A percentile compares a stretch with the other conserved stretches of the same genome.
Conservation (phyloP, 2,888 invertebrate genomes). For the Drosophila rubida region DNA sequence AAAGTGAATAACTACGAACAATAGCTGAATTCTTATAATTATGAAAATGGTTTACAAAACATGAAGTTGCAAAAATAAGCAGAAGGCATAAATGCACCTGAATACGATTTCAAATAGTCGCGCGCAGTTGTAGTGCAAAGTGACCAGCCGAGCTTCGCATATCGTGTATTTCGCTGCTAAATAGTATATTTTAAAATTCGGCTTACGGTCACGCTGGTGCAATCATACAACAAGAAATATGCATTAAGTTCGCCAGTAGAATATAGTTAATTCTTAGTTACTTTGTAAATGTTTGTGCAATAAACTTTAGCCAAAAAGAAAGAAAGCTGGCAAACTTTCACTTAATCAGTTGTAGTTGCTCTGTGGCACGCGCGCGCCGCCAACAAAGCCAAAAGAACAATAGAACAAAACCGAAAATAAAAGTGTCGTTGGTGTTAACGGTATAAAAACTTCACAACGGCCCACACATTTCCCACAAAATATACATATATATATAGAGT, state of each 20-base stretch:
- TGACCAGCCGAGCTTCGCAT: neutral
- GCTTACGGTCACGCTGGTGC: slow-evolving; percentile 33
- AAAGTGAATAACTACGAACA: too few species aligned
- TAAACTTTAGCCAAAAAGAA: slow-evolving; percentile 66
- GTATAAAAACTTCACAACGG: slow-evolving; percentile 48
- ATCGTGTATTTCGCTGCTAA: neutral
- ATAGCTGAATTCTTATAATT: too few species aligned
- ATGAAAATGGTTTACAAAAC: too few species aligned
- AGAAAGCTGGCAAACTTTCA: slow-evolving; percentile 27
- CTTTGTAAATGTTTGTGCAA: slow-evolving; percentile 72
- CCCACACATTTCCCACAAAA: slow-evolving; percentile 36
- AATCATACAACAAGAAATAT: slow-evolving; percentile 63
- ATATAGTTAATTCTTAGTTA: slow-evolving; percentile 76
- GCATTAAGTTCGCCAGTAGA: slow-evolving; percentile 62
- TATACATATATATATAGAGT: slow-evolving; percentile 27
- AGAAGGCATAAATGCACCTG: neutral
- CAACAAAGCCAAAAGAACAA: slow-evolving; percentile 2
- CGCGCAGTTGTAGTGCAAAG: neutral
- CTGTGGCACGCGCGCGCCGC: slow-evolving; percentile 15
- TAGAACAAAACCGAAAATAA: slow-evolving; percentile 16
- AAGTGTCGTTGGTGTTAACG: slow-evolving; percentile 42
- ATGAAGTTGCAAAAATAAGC: neutral
- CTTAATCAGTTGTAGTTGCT: slow-evolving; percentile 34
- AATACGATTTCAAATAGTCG: neutral
- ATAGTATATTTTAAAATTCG: neutral